Conservation (phyloP, 2,113 vertebrate genomes). For the Ictidomys tridecemlineatus region DNA sequence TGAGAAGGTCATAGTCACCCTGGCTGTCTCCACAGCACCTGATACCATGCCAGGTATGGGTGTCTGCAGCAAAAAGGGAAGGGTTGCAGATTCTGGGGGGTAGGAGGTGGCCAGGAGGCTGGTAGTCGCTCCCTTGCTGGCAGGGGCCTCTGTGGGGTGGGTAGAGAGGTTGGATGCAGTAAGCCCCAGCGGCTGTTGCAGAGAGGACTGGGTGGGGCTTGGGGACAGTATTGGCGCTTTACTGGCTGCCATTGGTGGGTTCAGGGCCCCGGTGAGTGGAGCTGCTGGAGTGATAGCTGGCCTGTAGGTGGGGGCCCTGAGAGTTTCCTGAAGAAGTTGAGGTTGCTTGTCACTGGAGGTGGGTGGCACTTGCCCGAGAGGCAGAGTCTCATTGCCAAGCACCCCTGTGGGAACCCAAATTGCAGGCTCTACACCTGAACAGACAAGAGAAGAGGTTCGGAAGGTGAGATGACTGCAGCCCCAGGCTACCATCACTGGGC, state of each 20-base stretch:
- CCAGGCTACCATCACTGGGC: neutral
- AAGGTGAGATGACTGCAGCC: rapidly evolving
- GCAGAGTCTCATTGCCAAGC: slow-evolving; percentile 52
- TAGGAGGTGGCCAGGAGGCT: neutral
- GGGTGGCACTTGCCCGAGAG: neutral
- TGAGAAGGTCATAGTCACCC: slow-evolving; percentile 37
- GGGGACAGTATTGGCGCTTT: neutral
- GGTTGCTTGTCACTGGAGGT: slow-evolving; percentile 31
- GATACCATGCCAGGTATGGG: neutral
- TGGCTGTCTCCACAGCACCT: slow-evolving; percentile 35
- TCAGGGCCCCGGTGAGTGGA: neutral
- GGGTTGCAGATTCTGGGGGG: neutral
- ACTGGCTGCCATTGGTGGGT: neutral
- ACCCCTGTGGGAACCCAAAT: slow-evolving; percentile 63
- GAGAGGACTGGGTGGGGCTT: neutral
- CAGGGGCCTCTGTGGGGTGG: neutral
- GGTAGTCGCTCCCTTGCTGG: neutral
- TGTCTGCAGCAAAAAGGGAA: neutral
- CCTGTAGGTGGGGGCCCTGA: neutral
- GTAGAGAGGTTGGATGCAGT: neutral
- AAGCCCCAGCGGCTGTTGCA: neutral
- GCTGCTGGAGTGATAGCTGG: neutral
- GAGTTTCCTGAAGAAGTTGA: neutral
- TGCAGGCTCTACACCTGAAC: slow-evolving; percentile 91
- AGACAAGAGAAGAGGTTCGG: slow-evolving; percentile 68